These are phyloP conservation scores for Nymphalis polychloros DNA, from an alignment of 2,888 invertebrate genomes.

Conservation along the genomic window DNA sequence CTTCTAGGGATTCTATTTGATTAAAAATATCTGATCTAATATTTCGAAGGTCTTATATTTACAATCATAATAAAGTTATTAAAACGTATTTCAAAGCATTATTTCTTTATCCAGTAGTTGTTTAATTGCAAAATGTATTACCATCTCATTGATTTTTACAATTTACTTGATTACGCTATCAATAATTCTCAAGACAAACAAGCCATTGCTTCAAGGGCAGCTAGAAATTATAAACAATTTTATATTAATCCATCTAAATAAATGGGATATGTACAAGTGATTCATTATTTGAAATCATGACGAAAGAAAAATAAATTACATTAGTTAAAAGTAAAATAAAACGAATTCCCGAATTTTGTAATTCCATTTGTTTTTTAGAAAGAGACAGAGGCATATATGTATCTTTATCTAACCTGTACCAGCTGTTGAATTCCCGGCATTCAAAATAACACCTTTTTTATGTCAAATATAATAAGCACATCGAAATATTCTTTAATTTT, in stretches of 20 bases:
- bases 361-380: neutral
- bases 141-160: neutral
- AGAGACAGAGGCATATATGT: conserved; percentile 1
- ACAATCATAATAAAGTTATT: too few species aligned
- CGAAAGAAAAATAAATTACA: neutral
- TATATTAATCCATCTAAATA: neutral
- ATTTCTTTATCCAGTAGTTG: neutral
- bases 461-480: neutral
- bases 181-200: neutral
- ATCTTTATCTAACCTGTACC: conserved; percentile 14
- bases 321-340: neutral
- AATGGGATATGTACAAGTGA: neutral
- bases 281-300: neutral
- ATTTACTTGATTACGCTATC: neutral
- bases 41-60: too few species aligned
- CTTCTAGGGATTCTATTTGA: too few species aligned
- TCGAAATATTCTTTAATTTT: neutral
- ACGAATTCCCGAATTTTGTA: neutral
- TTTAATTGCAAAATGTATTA: neutral
- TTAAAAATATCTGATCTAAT: too few species aligned
- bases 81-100: too few species aligned
- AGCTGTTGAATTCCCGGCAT: conserved; percentile 22
- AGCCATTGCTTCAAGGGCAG: neutral
- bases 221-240: too few species aligned
- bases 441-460: neutral